Evolutionary conservation across 2,797 vertebrate genomes (phyloP), one percentile per base, ranked within the genome.

Genomic region (Macropus fuliginosus): DNA sequence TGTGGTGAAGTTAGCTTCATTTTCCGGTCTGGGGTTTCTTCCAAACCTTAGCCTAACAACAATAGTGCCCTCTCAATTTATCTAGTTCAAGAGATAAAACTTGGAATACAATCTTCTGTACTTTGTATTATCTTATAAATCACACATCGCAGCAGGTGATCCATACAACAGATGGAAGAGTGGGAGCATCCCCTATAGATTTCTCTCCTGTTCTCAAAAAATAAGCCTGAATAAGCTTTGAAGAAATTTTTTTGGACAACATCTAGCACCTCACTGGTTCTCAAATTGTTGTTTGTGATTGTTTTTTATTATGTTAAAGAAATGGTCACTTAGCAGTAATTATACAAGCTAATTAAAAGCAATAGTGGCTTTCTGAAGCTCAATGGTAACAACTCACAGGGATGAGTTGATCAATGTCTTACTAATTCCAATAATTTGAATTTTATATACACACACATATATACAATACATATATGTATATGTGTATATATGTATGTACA

Each of bases 331-430:
- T 96, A 55, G 62, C 81, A 92, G 95, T 95, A 94, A 93, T 95
- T 92, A 97, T 92, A 92, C 62, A 96, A 96, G 74, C 91, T 94
- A 96, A 97, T 97, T 97, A 95, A 97, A 96, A 96, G 94, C n/a
- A 50, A 28, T 87, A 10, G 24, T 87, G 74, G 10, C 2, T 87
- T 87, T 9, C 59, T 91, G 91, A 97, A 52, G 54, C 62, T 92
- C 62, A 90, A 94, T 89, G 55, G 59, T 94, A 90, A 95, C 90
- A 92, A 91, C 95, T 21, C 90, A 93, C 55, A 94, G 52, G 92
- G 92, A 96, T 96, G 92, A 97, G n/a, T 93, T 94, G 97, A 95
- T 93, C 92, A 96, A 81, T 29, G 21, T 90, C 96, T 95, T 94
- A 91, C 57, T 95, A 96, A 55, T 34, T 28, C 66, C 94, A 56